Evolutionary conservation across 2,797 vertebrate species (phyloP).

Genomic region (Pantherophis alleghaniensis): DNA sequence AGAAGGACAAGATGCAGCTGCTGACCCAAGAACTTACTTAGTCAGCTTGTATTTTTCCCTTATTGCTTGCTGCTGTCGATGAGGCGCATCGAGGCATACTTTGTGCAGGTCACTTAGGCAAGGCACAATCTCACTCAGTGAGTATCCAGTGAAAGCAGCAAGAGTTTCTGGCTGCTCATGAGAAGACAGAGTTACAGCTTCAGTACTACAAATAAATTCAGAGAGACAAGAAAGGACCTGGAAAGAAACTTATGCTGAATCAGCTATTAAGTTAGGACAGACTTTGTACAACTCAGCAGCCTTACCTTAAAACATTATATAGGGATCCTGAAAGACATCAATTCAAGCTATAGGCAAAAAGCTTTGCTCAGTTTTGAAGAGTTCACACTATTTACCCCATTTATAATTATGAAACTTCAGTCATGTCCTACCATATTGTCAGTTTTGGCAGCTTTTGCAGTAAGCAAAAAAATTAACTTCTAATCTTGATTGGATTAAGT

Average conservation of each 20-base stretch:
- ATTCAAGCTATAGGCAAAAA: background rate
- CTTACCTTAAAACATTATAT: background rate
- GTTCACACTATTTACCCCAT: too few species aligned
- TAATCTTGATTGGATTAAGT: background rate
- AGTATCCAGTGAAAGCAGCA: constrained; percentile 83
- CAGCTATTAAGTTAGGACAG: background rate
- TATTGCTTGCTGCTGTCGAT: constrained; percentile 82
- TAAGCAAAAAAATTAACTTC: background rate
- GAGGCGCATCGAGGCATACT: constrained; percentile 72
- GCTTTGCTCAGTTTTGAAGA: background rate
- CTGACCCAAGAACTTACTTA: constrained; percentile 74
- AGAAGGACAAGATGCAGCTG: background rate
- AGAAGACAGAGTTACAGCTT: constrained; percentile 23
- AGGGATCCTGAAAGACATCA: background rate
- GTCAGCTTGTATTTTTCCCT: constrained; percentile 84
- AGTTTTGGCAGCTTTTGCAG: background rate
- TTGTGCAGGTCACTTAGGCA: constrained; percentile 86
- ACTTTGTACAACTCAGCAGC: background rate
- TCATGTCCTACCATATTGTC: background rate
- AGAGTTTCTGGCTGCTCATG: constrained; percentile 81
- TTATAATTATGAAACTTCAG: background rate
- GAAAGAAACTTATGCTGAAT: background rate
- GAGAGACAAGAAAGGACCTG: background rate
- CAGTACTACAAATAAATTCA: constrained; percentile 7
- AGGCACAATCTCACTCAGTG: constrained; percentile 78